A percentile compares a stretch with the other conserved stretches of the same genome.
These are phyloP conservation scores for Microtus oregoni DNA, from an alignment of 2,113 vertebrate species.

Conservation along the genomic window DNA sequence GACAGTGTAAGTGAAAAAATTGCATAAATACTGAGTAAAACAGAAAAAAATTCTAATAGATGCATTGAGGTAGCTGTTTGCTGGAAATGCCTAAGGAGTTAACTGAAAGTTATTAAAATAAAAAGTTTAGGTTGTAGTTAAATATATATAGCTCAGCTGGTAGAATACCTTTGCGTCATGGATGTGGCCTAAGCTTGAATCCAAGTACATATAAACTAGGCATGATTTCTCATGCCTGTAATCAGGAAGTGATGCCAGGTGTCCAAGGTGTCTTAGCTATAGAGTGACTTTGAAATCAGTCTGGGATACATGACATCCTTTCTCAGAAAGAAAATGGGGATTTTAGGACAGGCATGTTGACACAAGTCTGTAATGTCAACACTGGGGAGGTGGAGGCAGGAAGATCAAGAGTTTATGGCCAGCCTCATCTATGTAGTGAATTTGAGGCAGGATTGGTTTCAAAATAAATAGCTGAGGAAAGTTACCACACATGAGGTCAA, in stretches of 20 bases:
- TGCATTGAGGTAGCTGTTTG: background rate
- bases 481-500: background rate
- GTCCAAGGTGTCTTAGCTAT: background rate
- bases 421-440: background rate
- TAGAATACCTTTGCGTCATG: background rate
- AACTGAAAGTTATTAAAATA: background rate
- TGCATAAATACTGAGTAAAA: background rate
- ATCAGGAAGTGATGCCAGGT: background rate
- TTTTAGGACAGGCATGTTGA: background rate
- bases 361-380: background rate
- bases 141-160: background rate
- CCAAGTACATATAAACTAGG: background rate
- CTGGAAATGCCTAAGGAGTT: background rate
- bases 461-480: background rate
- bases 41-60: background rate
- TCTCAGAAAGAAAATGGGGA: background rate
- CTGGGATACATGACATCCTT: background rate
- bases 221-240: background rate
- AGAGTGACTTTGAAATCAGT: background rate
- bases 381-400: background rate
- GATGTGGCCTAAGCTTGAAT: background rate
- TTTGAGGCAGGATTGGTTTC: background rate
- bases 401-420: background rate
- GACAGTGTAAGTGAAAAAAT: background rate
- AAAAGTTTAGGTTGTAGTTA: background rate